These are phyloP conservation scores for Crocallis elinguaria DNA, from an alignment of 2,888 invertebrate genomes.

Conservation along the genomic window DNA sequence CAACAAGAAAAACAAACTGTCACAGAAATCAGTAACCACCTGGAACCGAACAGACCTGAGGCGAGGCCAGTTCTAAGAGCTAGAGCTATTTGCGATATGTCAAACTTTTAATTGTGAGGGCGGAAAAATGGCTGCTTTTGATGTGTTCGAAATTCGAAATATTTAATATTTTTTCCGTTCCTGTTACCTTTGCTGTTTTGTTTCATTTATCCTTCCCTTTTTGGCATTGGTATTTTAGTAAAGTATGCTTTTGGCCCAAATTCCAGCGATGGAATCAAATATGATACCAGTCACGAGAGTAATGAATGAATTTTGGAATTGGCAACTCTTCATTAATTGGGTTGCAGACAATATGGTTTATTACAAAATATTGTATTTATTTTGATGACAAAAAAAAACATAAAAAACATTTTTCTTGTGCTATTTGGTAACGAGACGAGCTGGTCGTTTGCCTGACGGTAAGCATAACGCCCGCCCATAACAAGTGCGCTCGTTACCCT, in stretches of 20 bases:
- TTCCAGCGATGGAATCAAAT: not conserved
- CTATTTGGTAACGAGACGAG: no score
- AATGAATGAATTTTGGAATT: not conserved
- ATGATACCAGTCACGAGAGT: not conserved
- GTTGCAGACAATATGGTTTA: not conserved
- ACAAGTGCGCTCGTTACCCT: no score
- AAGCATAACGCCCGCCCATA: no score
- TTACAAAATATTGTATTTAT: no score
- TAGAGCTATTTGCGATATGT: conserved; percentile 37
- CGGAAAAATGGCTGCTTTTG: conserved; percentile 43
- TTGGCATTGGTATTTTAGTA: conserved; percentile 2
- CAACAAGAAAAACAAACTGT: conserved; percentile 32
- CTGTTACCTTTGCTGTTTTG: conserved; percentile 2
- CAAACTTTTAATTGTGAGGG: conserved; percentile 51
- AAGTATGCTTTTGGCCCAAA: not conserved
- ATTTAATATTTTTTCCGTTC: conserved; percentile 33
- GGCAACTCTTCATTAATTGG: not conserved
- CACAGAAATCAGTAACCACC: conserved; percentile 20
- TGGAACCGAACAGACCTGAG: conserved; percentile 24
- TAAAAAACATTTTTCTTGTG: no score
- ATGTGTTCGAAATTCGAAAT: conserved; percentile 44
- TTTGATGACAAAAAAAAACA: not conserved
- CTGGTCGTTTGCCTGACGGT: no score
- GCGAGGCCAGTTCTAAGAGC: conserved; percentile 19
- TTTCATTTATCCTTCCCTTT: not conserved